Conservation (phyloP, 1,140 invertebrate species). For the Lasaia peninsularis region DNA sequence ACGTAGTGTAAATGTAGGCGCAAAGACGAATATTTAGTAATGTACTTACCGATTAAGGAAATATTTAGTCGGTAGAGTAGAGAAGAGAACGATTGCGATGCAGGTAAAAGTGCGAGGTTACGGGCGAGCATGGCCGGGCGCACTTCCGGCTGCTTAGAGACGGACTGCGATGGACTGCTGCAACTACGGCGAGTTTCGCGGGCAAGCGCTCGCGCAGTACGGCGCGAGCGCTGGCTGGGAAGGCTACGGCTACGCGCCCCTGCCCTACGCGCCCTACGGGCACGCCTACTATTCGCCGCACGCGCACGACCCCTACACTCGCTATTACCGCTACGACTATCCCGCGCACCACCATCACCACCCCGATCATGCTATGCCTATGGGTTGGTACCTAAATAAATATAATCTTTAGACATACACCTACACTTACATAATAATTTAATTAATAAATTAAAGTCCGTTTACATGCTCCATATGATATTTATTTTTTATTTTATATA, state of each 20-base stretch:
- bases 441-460: too few species aligned
- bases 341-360: slow-evolving; percentile 55
- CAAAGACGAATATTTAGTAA: slow-evolving; percentile 18
- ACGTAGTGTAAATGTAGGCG: not conserved
- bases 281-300: slow-evolving; percentile 54
- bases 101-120: slow-evolving; percentile 40
- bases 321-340: slow-evolving; percentile 68
- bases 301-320: slow-evolving; percentile 62
- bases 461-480: too few species aligned
- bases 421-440: too few species aligned
- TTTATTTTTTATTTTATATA: too few species aligned
- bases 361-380: slow-evolving; percentile 59
- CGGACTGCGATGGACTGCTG: slow-evolving; percentile 61
- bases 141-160: slow-evolving; percentile 55
- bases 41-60: slow-evolving; percentile 16
- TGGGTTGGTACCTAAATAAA: slow-evolving; percentile 52
- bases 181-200: slow-evolving; percentile 63
- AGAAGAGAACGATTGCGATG: slow-evolving; percentile 40
- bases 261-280: slow-evolving; percentile 59
- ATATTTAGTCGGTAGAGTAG: slow-evolving; percentile 19
- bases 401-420: not conserved
- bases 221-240: slow-evolving; percentile 52
- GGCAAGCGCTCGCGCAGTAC: slow-evolving; percentile 44
- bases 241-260: slow-evolving; percentile 54
- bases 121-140: slow-evolving; percentile 44